Percentiles rank a stretch among this genome's conserved stretches.
phyloP scores from a whole-genome alignment of 2,888 invertebrate genomes.

The Serripes groenlandicus region DNA sequence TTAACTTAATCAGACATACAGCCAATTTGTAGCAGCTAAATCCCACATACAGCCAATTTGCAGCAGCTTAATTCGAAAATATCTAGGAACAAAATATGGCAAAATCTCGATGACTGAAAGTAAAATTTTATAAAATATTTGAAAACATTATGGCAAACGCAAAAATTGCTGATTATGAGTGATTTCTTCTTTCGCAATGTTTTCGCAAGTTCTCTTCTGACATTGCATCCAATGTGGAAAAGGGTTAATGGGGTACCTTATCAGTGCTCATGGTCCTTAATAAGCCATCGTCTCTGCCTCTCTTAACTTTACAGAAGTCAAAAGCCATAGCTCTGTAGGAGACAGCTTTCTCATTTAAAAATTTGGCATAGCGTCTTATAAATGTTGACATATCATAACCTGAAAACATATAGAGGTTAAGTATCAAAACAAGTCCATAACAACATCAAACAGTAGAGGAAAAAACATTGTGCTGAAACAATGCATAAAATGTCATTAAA shows the following conservation, averaged over 20 bases:
- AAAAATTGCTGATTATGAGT: background rate
- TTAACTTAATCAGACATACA: too few species aligned
- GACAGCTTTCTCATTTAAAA: slow-evolving; percentile 99
- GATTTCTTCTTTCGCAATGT: background rate
- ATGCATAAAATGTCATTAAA: too few species aligned
- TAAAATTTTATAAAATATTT: too few species aligned
- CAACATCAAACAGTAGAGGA: too few species aligned
- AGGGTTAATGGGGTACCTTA: slow-evolving; percentile 88
- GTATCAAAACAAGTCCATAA: too few species aligned
- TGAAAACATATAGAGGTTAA: too few species aligned
- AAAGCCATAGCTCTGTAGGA: slow-evolving; percentile 99
- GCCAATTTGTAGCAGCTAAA: too few species aligned
- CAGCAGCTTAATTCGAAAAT: too few species aligned
- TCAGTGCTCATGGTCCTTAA: slow-evolving; percentile 99
- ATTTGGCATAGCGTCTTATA: slow-evolving; percentile 99
- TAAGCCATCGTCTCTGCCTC: slow-evolving; percentile 99
- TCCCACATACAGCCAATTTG: too few species aligned
- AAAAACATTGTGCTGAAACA: too few species aligned
- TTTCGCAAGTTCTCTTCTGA: background rate
- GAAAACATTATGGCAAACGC: background rate
- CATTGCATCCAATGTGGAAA: background rate
- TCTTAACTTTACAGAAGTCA: slow-evolving; percentile 99
- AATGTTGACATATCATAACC: slow-evolving; percentile 99
- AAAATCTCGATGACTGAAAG: too few species aligned
- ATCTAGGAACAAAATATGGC: too few species aligned